Evolutionary conservation across 1,140 invertebrate species (phyloP).

Genomic region (Pseudomyrmex pallidus): DNA sequence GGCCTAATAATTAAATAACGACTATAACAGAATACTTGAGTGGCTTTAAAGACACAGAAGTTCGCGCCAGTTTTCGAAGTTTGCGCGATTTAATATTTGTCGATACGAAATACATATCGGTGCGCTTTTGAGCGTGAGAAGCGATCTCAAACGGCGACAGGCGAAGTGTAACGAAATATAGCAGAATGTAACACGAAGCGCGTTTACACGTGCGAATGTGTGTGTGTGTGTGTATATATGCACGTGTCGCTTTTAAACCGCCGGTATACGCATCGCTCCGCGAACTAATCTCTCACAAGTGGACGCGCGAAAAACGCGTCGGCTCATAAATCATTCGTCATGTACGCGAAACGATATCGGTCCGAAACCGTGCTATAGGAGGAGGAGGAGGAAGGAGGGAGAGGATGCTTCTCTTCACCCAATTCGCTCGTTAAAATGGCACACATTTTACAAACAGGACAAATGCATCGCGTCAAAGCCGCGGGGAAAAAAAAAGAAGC

Average conservation of each 20-base stretch:
- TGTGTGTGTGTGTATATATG: neutral
- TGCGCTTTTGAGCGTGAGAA: neutral
- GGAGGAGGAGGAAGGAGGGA: neutral
- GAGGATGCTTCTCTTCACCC: neutral
- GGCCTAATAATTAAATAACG: too few species aligned
- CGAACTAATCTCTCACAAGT: slow-evolving; percentile 37
- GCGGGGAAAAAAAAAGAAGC: neutral
- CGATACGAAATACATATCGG: neutral
- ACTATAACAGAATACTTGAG: too few species aligned
- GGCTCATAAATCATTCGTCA: slow-evolving; percentile 49
- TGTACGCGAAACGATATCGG: slow-evolving; percentile 38
- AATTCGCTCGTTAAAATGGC: slow-evolving; percentile 42
- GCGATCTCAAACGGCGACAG: neutral
- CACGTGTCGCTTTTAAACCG: slow-evolving; percentile 18
- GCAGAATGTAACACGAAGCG: neutral
- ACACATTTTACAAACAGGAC: slow-evolving; percentile 29
- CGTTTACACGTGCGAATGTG: too few species aligned
- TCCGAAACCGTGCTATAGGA: neutral
- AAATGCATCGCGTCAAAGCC: slow-evolving; percentile 15
- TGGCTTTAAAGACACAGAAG: neutral
- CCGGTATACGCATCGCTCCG: slow-evolving; percentile 19
- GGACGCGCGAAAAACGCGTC: slow-evolving; percentile 24
- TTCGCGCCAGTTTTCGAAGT: neutral
- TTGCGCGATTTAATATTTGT: slow-evolving; percentile 6
- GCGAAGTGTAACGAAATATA: slow-evolving; percentile 27